Conservation (phyloP, 2,888 invertebrate species). For the Apeira syringaria region DNA sequence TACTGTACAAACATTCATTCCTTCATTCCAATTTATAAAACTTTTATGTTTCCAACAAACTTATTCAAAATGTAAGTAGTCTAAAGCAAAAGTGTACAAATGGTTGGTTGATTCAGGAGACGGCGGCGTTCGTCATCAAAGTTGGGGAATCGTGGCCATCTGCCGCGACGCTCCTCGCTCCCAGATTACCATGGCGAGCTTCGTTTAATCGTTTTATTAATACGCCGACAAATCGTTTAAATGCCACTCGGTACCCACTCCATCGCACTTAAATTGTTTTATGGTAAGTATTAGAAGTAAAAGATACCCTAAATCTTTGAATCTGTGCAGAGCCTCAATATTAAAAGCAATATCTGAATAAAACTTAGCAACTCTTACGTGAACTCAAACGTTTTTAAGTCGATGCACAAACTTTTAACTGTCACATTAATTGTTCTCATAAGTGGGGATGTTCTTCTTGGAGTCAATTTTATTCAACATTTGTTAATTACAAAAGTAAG, state of each 20-base stretch:
- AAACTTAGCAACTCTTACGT: no score
- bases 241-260: slow-evolving; percentile 61
- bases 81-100: slow-evolving; percentile 68
- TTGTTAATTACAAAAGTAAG: slow-evolving; percentile 1
- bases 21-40: slow-evolving; percentile 25
- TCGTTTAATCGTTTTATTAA: slow-evolving; percentile 83
- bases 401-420: background rate
- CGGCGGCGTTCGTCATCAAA: slow-evolving; percentile 76
- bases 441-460: no score
- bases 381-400: background rate
- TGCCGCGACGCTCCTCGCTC: slow-evolving; percentile 74
- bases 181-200: slow-evolving; percentile 79
- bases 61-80: slow-evolving; percentile 58
- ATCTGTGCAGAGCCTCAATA: no score
- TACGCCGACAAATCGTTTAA: slow-evolving; percentile 81
- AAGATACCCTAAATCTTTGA: slow-evolving; percentile 6
- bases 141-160: slow-evolving; percentile 80
- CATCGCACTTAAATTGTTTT: slow-evolving; percentile 29
- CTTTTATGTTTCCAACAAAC: slow-evolving; percentile 45
- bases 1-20: slow-evolving; percentile 15
- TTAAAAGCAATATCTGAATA: background rate
- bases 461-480: background rate
- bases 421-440: background rate
- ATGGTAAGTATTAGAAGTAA: slow-evolving; percentile 26
- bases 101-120: slow-evolving; percentile 63